Evolutionary conservation across 2,888 invertebrate species (phyloP).

Genomic region (Parochlus steinenii): DNA sequence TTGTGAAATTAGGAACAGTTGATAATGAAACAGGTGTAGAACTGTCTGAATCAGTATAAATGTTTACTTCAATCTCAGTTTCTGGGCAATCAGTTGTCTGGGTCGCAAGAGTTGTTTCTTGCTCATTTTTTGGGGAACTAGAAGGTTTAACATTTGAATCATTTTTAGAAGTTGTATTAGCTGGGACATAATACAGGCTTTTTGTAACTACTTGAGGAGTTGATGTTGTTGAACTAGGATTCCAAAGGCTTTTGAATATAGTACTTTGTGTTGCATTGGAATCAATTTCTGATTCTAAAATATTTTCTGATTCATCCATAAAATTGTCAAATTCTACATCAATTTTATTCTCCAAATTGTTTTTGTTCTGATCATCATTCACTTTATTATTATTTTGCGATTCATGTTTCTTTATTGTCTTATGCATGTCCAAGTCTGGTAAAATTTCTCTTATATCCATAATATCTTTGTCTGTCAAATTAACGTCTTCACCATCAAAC

Average conservation of each 20-base stretch:
- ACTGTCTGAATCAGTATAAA: too few relatives aligned
- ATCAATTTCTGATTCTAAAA: too few relatives aligned
- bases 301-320: too few relatives aligned
- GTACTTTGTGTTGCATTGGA: neutral
- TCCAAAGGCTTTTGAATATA: neutral
- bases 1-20: too few relatives aligned
- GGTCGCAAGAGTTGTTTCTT: neutral
- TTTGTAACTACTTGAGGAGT: too few relatives aligned
- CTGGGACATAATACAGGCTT: neutral
- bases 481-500: constrained; percentile 1
- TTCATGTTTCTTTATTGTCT: too few relatives aligned
- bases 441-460: neutral
- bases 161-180: neutral
- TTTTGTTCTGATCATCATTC: constrained; percentile 1
- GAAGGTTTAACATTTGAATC: neutral
- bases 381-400: too few relatives aligned
- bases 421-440: neutral
- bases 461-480: constrained; percentile 2
- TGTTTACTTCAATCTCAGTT: too few relatives aligned
- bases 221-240: neutral
- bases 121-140: neutral
- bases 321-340: neutral
- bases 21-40: too few relatives aligned
- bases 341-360: constrained; percentile 1
- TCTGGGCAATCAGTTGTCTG: too few relatives aligned